Evolutionary conservation across 1,140 invertebrate species (phyloP).

Genomic region (Drosophila albomicans): DNA sequence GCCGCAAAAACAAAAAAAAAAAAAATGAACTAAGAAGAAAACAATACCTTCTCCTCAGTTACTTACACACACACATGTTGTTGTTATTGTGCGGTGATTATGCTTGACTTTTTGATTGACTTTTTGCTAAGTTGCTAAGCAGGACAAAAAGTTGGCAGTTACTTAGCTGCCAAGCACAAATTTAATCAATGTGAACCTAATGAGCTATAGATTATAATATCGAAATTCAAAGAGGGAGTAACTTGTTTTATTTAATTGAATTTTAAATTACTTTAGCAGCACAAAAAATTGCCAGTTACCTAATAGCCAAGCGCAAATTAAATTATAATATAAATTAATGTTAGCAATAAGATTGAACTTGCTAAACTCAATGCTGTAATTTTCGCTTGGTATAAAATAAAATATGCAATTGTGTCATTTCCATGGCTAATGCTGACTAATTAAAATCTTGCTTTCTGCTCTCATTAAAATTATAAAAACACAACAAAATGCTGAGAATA

Average conservation of each 20-base stretch:
- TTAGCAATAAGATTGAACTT: background rate
- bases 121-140: background rate
- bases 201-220: too few species aligned
- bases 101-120: constrained; percentile 37
- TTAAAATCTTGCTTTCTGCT: constrained; percentile 17
- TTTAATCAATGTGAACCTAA: too few species aligned
- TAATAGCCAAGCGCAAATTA: too few species aligned
- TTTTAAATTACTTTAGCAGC: background rate
- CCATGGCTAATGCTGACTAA: constrained; percentile 32
- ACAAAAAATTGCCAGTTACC: too few species aligned
- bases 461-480: constrained; percentile 29
- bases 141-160: too few species aligned
- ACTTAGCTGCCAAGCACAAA: too few species aligned
- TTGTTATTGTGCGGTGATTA: constrained; percentile 3
- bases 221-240: too few species aligned
- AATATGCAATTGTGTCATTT: background rate
- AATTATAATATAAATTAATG: too few species aligned
- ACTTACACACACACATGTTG: constrained; percentile 1
- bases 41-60: background rate
- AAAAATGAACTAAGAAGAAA: background rate
- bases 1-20: constrained; percentile 13
- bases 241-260: constrained; percentile 8
- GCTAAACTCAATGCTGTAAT: background rate
- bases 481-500: constrained; percentile 15
- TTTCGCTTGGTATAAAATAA: background rate